Conservation (phyloP, 2,113 vertebrate species). For the Epinephelus cyanopodus region DNA sequence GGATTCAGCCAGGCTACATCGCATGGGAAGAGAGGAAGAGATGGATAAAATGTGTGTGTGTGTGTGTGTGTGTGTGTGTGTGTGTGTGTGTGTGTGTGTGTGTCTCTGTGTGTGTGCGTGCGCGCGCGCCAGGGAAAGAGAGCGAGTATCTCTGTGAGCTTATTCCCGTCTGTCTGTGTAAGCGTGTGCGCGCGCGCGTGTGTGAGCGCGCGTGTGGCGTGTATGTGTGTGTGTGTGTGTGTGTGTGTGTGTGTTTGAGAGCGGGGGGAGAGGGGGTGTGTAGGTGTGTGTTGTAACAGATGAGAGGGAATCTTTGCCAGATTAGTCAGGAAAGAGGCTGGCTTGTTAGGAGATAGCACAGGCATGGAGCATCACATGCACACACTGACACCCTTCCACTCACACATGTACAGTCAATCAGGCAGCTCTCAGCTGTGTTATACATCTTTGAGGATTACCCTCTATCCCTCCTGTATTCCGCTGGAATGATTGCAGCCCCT, state of each 20-base stretch:
- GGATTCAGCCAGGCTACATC: constrained; percentile 93
- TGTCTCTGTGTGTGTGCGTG: not conserved
- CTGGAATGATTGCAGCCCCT: constrained; percentile 63
- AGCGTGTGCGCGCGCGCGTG: constrained; percentile 8
- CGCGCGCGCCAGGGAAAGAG: constrained; percentile 30
- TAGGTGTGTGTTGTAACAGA: constrained; percentile 77
- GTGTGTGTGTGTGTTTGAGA: constrained; percentile 39
- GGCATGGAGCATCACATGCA: constrained; percentile 72
- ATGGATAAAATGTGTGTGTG: constrained; percentile 85
- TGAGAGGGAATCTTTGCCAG: constrained; percentile 82
- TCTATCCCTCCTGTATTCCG: constrained; percentile 82
- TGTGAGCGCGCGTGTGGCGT: constrained; percentile 14
- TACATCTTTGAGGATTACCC: constrained; percentile 75
- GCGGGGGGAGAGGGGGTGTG: constrained; percentile 54
- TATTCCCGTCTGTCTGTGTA: constrained; percentile 24
- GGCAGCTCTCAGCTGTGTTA: constrained; percentile 59
- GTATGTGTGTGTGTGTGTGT: constrained; percentile 40
- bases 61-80: constrained; percentile 47
- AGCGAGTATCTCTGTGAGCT: constrained; percentile 40
- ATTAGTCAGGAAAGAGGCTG: constrained; percentile 80
- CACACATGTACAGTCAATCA: constrained; percentile 60
- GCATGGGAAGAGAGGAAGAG: constrained; percentile 90
- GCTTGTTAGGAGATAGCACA: constrained; percentile 73
- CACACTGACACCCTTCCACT: constrained; percentile 41
- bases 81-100: not conserved